Evolutionary conservation across 2,888 invertebrate species (phyloP).

Genomic region (Zygogramma bicolorata): DNA sequence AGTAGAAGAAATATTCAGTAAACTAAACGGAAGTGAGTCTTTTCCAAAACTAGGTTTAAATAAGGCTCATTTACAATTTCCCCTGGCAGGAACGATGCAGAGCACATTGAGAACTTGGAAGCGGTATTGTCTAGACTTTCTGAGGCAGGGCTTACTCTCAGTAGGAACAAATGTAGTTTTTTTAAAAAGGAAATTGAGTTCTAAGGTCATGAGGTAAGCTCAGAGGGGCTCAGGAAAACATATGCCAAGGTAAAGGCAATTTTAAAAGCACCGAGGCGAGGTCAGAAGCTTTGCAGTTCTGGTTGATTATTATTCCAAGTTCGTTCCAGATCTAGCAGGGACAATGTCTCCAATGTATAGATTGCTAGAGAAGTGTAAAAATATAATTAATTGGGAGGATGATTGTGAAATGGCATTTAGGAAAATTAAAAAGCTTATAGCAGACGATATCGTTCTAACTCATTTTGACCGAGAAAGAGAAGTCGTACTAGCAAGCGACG

Average conservation of each 20-base stretch:
- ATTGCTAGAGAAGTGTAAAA: neutral
- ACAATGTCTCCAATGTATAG: neutral
- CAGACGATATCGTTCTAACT: neutral
- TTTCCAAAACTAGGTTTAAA: slow-evolving; percentile 11
- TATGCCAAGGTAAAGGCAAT: neutral
- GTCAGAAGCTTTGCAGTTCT: neutral
- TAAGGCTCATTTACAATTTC: slow-evolving; percentile 51
- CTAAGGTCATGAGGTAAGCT: slow-evolving; percentile 48
- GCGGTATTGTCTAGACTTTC: slow-evolving; percentile 46
- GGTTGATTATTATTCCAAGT: neutral
- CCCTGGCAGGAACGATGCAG: slow-evolving; percentile 40
- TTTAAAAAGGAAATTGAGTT: slow-evolving; percentile 54
- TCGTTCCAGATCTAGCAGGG: neutral
- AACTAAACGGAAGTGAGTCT: slow-evolving; percentile 10
- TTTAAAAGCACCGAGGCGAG: neutral
- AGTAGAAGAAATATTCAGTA: slow-evolving; percentile 23
- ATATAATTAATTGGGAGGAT: neutral
- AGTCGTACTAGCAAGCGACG: neutral
- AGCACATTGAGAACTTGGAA: slow-evolving; percentile 44
- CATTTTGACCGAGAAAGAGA: neutral
- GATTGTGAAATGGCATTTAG: neutral
- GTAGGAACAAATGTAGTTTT: slow-evolving; percentile 56
- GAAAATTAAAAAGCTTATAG: neutral
- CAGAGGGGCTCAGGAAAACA: slow-evolving; percentile 25
- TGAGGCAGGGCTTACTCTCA: slow-evolving; percentile 52